Percentiles rank a stretch among this genome's conserved stretches.
Conservation (phyloP, 2,113 vertebrate genomes). For the Dromaius novaehollandiae region DNA sequence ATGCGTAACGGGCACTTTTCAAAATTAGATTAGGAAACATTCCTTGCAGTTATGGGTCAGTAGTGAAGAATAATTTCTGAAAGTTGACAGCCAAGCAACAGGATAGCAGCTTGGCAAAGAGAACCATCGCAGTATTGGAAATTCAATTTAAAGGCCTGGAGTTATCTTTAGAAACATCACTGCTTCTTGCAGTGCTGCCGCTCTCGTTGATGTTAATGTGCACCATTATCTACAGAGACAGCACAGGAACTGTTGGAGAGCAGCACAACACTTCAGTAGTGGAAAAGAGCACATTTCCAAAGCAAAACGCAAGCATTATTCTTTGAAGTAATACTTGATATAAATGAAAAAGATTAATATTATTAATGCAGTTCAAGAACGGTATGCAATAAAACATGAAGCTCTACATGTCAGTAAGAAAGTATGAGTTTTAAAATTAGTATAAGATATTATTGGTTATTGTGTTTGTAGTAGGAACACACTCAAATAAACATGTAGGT, state of each 20-base stretch:
- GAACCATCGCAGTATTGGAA: conserved; percentile 3
- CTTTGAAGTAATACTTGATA: conserved; percentile 1
- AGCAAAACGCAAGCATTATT: background rate
- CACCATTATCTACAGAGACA: conserved; percentile 33
- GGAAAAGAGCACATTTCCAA: background rate
- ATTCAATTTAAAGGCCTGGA: conserved; percentile 54
- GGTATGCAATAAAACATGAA: background rate
- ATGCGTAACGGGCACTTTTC: conserved; percentile 6
- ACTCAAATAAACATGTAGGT: background rate
- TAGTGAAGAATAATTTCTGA: conserved; percentile 40
- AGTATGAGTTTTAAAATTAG: background rate
- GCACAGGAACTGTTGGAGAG: background rate
- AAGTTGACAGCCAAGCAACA: background rate
- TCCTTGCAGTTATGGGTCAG: conserved; percentile 26
- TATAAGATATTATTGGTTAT: background rate
- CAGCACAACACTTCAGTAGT: background rate
- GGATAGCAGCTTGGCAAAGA: conserved; percentile 40
- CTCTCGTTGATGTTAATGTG: background rate
- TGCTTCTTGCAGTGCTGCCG: background rate
- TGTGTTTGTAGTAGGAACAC: background rate
- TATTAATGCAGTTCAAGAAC: background rate
- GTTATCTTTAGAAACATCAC: conserved; percentile 63
- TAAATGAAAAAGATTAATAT: background rate
- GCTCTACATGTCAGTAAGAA: background rate
- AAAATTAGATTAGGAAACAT: conserved; percentile 23